Conservation (phyloP, 2,113 vertebrate species). For the Piaya cayana region DNA sequence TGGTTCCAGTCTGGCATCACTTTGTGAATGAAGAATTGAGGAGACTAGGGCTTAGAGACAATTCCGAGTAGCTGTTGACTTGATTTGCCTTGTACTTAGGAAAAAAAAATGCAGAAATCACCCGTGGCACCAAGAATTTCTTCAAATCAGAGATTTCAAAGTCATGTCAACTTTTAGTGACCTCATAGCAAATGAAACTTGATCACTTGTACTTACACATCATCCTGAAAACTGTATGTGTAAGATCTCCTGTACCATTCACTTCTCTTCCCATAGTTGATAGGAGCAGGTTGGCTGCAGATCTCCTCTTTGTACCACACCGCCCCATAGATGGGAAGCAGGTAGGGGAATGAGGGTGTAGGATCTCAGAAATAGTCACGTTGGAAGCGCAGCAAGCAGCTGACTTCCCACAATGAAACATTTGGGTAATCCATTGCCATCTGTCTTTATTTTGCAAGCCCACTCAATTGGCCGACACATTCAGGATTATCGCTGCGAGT, state of each 20-base stretch:
- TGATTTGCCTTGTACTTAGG: background rate
- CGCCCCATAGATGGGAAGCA: background rate
- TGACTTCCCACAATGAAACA: slow-evolving; percentile 7
- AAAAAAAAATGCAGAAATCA: background rate
- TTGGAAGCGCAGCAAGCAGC: background rate
- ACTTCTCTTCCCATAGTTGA: background rate
- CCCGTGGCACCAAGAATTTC: background rate
- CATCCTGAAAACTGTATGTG: fast-evolving
- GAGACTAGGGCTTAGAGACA: background rate
- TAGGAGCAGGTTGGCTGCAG: background rate
- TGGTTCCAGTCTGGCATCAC: background rate
- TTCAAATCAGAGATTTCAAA: background rate
- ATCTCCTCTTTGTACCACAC: fast-evolving
- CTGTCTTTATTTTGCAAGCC: slow-evolving; percentile 56
- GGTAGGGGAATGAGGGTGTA: background rate
- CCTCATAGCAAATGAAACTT: background rate
- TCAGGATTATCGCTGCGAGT: background rate
- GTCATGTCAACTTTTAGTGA: background rate
- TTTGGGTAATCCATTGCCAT: slow-evolving; percentile 49
- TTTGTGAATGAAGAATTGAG: background rate
- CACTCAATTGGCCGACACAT: slow-evolving; percentile 30
- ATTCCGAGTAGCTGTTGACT: background rate
- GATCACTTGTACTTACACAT: fast-evolving
- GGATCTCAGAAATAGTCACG: background rate
- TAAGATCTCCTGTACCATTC: background rate